Percentiles rank a stretch among this genome's conserved stretches.
Conservation (phyloP, 2,797 vertebrate species). For the Micrastur ruficollis region DNA sequence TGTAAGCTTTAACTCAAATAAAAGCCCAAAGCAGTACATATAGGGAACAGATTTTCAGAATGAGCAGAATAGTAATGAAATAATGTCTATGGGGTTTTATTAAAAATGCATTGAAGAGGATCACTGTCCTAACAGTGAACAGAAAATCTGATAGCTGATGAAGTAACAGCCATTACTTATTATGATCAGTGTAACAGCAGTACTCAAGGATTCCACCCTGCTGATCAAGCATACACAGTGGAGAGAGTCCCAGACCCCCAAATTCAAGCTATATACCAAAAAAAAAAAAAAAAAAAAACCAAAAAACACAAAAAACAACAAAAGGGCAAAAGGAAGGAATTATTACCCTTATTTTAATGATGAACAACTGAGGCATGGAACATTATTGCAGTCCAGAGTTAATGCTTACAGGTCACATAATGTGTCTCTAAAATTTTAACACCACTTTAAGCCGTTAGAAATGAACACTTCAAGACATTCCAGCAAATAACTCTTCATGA, state of each 20-base stretch:
- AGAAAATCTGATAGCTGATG: not conserved
- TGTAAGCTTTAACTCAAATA: not conserved
- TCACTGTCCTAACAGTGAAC: not conserved
- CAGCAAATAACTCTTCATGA: not conserved
- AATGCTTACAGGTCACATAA: not conserved
- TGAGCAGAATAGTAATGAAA: not conserved
- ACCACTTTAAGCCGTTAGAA: not conserved
- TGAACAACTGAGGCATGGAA: not conserved
- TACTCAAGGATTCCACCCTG: not conserved
- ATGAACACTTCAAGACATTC: not conserved
- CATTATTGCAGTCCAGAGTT: not conserved
- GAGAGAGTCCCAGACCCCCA: not conserved
- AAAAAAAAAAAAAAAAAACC: too few relatives aligned
- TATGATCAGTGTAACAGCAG: rapidly evolving
- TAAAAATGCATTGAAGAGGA: not conserved
- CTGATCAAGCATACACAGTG: not conserved
- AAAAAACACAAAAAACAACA: not conserved
- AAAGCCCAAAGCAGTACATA: not conserved
- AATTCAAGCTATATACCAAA: not conserved
- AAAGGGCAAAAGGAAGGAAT: not conserved
- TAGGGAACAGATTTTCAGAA: not conserved
- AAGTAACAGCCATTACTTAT: not conserved
- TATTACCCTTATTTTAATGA: not conserved
- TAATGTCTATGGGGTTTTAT: not conserved
- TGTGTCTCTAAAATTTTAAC: not conserved